phyloP scores from a whole-genome alignment of 1,140 invertebrate genomes.

The Megalonaias nervosa region DNA sequence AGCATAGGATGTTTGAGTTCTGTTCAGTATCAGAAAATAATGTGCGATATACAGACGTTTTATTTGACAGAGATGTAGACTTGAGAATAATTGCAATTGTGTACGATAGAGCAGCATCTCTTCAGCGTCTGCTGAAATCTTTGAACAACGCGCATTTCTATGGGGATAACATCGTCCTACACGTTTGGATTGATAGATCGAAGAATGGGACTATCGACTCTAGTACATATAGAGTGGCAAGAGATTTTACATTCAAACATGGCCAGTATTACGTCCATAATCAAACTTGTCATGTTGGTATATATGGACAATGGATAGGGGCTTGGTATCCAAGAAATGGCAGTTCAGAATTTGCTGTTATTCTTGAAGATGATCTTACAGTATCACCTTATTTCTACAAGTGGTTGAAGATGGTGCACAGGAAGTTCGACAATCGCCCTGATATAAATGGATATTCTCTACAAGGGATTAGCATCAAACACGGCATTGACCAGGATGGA shows the following conservation, averaged over 20 bases:
- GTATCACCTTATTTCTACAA: constrained; percentile 49
- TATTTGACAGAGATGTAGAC: too few species aligned
- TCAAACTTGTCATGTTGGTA: neutral
- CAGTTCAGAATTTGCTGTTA: constrained; percentile 49
- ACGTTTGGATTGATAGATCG: constrained; percentile 7
- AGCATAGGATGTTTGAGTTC: too few species aligned
- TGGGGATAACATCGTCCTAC: neutral
- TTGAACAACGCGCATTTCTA: too few species aligned
- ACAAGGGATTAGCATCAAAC: constrained; percentile 37
- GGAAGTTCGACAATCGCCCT: constrained; percentile 38
- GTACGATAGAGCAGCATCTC: too few species aligned
- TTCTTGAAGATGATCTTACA: constrained; percentile 56
- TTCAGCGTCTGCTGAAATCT: too few species aligned
- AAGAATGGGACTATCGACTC: constrained; percentile 3
- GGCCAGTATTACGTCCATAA: neutral
- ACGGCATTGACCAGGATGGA: constrained; percentile 10
- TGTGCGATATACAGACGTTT: too few species aligned
- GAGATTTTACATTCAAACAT: neutral
- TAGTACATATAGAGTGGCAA: neutral
- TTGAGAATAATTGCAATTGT: too few species aligned
- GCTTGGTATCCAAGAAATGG: constrained; percentile 25
- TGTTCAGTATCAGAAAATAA: too few species aligned
- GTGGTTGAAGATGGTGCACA: constrained; percentile 50
- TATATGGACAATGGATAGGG: neutral
- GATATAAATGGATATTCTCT: constrained; percentile 46